A percentile compares a stretch with the other conserved stretches of the same genome.
These are phyloP conservation scores for Paragorgia papillata DNA, from an alignment of 92 coral and sea anemone species.

Conservation along the genomic window DNA sequence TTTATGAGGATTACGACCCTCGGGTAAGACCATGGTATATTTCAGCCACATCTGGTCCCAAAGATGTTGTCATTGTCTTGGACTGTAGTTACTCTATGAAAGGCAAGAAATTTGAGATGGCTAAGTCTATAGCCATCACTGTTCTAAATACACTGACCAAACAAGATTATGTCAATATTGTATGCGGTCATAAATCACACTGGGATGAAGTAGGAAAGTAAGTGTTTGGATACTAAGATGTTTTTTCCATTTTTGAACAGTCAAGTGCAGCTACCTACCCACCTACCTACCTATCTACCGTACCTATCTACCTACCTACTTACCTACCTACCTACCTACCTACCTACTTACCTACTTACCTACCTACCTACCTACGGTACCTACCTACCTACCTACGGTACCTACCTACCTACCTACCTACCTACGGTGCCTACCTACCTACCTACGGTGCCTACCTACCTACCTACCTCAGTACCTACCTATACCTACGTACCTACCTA, in stretches of 20 bases:
- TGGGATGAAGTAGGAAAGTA: constrained; percentile 99
- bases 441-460: no score
- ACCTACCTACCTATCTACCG: no score
- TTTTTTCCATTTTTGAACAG: not conserved
- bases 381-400: no score
- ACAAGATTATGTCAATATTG: constrained; percentile 96
- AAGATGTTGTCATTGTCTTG: constrained; percentile 88
- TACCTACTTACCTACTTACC: no score
- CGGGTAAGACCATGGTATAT: constrained; percentile 97
- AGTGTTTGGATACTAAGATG: constrained; percentile 18
- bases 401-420: no score
- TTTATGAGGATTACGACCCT: constrained; percentile 95
- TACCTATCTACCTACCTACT: no score
- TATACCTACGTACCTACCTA: no score
- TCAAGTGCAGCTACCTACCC: no score
- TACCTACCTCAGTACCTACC: no score
- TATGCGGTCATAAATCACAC: constrained; percentile 89
- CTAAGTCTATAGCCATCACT: constrained; percentile 92
- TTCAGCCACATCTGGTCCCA: constrained; percentile 97
- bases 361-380: no score
- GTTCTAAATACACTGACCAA: constrained; percentile 91
- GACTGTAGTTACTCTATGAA: constrained; percentile 96
- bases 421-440: no score
- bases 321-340: no score
- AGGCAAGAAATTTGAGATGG: constrained; percentile 90